These are phyloP conservation scores for Phaethon lepturus DNA, from an alignment of 2,113 vertebrate species.

Conservation along the genomic window DNA sequence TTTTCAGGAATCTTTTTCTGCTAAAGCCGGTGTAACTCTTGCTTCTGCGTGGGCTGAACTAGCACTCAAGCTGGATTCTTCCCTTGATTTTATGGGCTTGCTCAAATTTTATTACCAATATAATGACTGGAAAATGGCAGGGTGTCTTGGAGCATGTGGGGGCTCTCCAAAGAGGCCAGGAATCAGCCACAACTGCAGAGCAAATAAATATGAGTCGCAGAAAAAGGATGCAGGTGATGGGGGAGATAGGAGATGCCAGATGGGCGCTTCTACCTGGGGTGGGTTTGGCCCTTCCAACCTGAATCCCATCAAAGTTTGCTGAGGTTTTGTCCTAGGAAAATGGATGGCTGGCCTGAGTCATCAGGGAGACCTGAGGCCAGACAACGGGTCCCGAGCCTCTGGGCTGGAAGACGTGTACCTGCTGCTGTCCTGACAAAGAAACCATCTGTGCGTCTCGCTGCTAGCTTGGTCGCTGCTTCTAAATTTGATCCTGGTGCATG, in stretches of 20 bases:
- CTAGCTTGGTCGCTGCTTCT: neutral
- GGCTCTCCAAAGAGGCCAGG: neutral
- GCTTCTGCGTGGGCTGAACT: neutral
- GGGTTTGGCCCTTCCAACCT: neutral
- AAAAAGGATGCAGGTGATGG: neutral
- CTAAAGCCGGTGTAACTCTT: neutral
- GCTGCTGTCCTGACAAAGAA: constrained; percentile 29
- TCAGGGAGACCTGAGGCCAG: neutral
- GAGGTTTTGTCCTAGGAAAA: neutral
- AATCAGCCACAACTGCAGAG: neutral
- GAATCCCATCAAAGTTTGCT: neutral
- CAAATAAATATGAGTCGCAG: neutral
- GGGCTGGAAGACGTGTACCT: neutral
- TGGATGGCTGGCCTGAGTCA: neutral
- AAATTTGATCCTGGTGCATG: neutral
- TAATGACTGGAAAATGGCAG: neutral
- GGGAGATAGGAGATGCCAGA: neutral
- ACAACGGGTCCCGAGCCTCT: neutral
- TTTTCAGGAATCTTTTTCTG: neutral
- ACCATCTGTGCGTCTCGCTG: constrained; percentile 7
- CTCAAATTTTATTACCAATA: neutral
- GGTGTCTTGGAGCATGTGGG: neutral
- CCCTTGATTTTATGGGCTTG: neutral
- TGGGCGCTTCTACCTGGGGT: neutral
- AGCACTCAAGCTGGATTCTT: neutral